Conservation (phyloP, 2,888 invertebrate species). For the Hetaerina titia region DNA sequence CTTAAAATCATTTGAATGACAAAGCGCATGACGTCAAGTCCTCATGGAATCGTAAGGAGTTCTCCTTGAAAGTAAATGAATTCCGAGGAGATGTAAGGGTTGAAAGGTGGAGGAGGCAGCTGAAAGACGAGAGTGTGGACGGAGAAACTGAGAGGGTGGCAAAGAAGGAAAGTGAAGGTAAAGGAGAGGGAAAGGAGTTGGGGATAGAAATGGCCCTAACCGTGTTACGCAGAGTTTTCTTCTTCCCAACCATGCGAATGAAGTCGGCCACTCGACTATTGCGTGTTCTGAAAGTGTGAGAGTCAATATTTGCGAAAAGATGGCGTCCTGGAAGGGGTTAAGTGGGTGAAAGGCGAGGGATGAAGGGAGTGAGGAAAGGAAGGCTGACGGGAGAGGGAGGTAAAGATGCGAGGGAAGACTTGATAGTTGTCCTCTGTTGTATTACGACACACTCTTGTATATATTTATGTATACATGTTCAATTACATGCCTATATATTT, state of each 20-base stretch:
- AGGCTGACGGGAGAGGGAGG: background rate
- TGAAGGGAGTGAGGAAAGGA: background rate
- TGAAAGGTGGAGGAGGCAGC: background rate
- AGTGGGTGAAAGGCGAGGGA: background rate
- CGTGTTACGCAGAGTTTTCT: conserved; percentile 27
- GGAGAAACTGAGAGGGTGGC: background rate
- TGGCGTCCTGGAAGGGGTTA: conserved; percentile 32
- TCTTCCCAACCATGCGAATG: background rate
- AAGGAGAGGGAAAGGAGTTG: background rate
- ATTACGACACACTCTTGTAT: background rate
- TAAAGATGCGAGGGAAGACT: background rate
- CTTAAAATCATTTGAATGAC: conserved; percentile 19
- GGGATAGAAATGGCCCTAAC: background rate
- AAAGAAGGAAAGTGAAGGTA: background rate
- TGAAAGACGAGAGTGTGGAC: background rate
- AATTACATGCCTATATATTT: background rate
- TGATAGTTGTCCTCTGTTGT: conserved; percentile 10
- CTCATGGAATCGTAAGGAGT: background rate
- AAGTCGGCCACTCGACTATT: conserved; percentile 51
- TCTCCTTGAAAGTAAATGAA: background rate
- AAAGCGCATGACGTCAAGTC: background rate
- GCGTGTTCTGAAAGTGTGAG: conserved; percentile 43
- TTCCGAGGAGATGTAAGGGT: background rate
- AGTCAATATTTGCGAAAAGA: conserved; percentile 61
- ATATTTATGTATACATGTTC: too few species aligned